These are phyloP conservation scores for Homalodisca vitripennis DNA, from an alignment of 1,140 invertebrate genomes.

Conservation along the genomic window DNA sequence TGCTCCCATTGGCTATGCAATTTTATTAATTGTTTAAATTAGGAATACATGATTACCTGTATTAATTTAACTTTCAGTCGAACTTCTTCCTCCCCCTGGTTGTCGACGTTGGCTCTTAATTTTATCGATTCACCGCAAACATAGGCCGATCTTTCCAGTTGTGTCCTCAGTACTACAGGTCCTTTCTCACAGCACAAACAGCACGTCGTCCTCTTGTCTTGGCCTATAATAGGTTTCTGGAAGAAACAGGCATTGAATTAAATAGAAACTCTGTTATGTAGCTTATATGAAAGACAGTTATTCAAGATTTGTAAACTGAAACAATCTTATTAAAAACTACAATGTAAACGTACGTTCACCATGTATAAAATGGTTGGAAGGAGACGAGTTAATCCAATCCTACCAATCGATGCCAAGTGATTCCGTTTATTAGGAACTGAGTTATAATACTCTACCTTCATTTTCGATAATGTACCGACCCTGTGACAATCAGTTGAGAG, in stretches of 20 bases:
- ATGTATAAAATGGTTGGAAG: no score
- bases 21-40: no score
- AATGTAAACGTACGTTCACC: background rate
- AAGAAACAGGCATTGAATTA: no score
- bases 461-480: no score
- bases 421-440: no score
- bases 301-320: background rate
- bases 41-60: no score
- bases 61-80: conserved; percentile 67
- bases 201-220: conserved; percentile 67
- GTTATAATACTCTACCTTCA: no score
- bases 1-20: no score
- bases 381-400: no score
- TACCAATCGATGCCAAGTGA: no score
- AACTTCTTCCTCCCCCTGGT: conserved; percentile 72
- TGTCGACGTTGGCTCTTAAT: conserved; percentile 74
- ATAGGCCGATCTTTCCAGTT: conserved; percentile 74
- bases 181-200: conserved; percentile 75
- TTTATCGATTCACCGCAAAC: conserved; percentile 78
- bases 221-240: conserved; percentile 70
- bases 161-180: conserved; percentile 63
- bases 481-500: no score
- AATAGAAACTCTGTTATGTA: background rate
- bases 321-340: background rate
- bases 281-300: background rate